Conservation (phyloP, 2,113 vertebrate species). For the Mesembrinibis cayennensis region DNA sequence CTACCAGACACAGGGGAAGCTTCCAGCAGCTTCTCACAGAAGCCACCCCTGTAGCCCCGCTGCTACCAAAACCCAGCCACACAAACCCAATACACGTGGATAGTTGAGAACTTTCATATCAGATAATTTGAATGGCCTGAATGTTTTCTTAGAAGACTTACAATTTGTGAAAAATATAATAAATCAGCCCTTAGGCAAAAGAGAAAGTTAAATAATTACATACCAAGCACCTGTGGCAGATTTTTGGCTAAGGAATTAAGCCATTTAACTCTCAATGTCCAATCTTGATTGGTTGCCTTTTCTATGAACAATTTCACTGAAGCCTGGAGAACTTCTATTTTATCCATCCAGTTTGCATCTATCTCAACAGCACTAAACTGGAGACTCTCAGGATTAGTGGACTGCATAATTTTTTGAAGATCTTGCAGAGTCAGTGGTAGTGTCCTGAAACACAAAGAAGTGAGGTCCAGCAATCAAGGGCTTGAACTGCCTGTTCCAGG, state of each 20-base stretch:
- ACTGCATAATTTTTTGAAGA: constrained; percentile 83
- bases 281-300: constrained; percentile 90
- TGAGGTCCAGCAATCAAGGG: background rate
- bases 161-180: background rate
- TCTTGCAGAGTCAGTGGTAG: constrained; percentile 86
- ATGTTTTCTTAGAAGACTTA: background rate
- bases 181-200: background rate
- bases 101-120: background rate
- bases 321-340: constrained; percentile 79
- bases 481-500: background rate
- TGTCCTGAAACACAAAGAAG: constrained; percentile 72
- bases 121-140: background rate
- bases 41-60: background rate
- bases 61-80: background rate
- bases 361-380: constrained; percentile 74
- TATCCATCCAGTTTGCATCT: constrained; percentile 73
- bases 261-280: constrained; percentile 91
- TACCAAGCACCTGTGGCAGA: constrained; percentile 76
- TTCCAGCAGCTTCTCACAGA: background rate
- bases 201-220: constrained; percentile 4
- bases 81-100: background rate
- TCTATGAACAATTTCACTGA: constrained; percentile 86
- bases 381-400: constrained; percentile 76
- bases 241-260: constrained; percentile 87
- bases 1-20: background rate